These are phyloP conservation scores for Seriola dumerili DNA, from an alignment of 2,113 vertebrate genomes.

Conservation along the genomic window DNA sequence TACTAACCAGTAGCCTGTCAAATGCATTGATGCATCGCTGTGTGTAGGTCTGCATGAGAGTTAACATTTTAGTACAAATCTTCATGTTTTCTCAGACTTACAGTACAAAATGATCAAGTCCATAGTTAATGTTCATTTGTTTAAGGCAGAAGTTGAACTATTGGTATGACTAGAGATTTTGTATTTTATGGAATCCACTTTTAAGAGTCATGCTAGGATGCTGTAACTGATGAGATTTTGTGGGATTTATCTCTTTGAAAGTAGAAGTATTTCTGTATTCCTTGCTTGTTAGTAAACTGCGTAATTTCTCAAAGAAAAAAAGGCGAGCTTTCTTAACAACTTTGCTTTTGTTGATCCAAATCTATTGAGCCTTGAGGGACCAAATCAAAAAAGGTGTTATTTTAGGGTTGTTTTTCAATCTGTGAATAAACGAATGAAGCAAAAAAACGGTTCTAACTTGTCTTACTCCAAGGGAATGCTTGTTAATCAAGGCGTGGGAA, in stretches of 20 bases:
- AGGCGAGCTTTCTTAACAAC: constrained; percentile 68
- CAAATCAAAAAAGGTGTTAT: constrained; percentile 81
- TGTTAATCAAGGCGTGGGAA: constrained; percentile 57
- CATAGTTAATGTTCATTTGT: constrained; percentile 66
- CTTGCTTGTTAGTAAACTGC: constrained; percentile 78
- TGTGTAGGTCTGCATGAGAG: constrained; percentile 84
- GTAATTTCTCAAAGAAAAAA: constrained; percentile 66
- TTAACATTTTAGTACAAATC: constrained; percentile 74
- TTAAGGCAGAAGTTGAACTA: constrained; percentile 60
- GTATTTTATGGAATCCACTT: constrained; percentile 74
- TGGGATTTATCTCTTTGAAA: constrained; percentile 75
- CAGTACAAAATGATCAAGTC: constrained; percentile 52
- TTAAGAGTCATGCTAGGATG: constrained; percentile 68
- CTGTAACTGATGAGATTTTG: constrained; percentile 73
- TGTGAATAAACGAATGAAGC: constrained; percentile 86
- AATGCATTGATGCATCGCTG: constrained; percentile 77
- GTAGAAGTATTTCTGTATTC: constrained; percentile 78
- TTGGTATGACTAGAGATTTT: constrained; percentile 73
- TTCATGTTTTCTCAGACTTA: constrained; percentile 70
- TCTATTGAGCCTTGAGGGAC: constrained; percentile 80
- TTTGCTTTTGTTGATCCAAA: constrained; percentile 77
- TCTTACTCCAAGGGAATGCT: constrained; percentile 42
- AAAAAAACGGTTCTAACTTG: constrained; percentile 35
- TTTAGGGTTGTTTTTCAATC: constrained; percentile 82
- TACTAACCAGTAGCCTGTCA: constrained; percentile 79